phyloP scores from a whole-genome alignment of 1,140 invertebrate species.

The Cataglyphis hispanica region DNA sequence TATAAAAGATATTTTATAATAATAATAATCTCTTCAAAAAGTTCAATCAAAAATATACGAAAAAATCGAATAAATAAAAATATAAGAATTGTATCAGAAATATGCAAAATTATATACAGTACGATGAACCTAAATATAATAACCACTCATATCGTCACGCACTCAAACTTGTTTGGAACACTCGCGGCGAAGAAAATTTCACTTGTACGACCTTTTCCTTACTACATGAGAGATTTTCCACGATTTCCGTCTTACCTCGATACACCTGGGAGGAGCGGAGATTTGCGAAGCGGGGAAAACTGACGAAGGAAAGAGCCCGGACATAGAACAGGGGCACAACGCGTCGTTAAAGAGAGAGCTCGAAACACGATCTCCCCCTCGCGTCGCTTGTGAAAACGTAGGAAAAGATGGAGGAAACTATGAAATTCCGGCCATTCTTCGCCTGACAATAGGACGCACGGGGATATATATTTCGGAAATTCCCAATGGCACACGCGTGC shows the following conservation, averaged over 20 bases:
- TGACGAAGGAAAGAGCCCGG: constrained; percentile 16
- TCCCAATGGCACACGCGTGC: constrained; percentile 77
- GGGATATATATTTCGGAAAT: constrained; percentile 74
- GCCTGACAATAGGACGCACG: constrained; percentile 78
- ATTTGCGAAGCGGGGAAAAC: constrained; percentile 9
- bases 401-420: constrained; percentile 80
- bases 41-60: background rate
- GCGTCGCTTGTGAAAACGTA: constrained; percentile 63
- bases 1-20: background rate
- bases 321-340: background rate
- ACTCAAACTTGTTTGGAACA: constrained; percentile 1
- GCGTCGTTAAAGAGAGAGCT: constrained; percentile 38
- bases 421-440: constrained; percentile 81
- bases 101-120: background rate
- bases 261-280: background rate
- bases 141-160: background rate
- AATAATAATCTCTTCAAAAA: background rate
- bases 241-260: background rate
- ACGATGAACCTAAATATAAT: background rate
- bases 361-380: constrained; percentile 78
- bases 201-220: constrained; percentile 11
- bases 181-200: constrained; percentile 6
- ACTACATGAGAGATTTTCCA: background rate
- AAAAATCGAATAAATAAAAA: background rate
- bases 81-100: background rate